Evolutionary conservation across 2,888 invertebrate genomes (phyloP).

Genomic region (Cerastis leucographa): DNA sequence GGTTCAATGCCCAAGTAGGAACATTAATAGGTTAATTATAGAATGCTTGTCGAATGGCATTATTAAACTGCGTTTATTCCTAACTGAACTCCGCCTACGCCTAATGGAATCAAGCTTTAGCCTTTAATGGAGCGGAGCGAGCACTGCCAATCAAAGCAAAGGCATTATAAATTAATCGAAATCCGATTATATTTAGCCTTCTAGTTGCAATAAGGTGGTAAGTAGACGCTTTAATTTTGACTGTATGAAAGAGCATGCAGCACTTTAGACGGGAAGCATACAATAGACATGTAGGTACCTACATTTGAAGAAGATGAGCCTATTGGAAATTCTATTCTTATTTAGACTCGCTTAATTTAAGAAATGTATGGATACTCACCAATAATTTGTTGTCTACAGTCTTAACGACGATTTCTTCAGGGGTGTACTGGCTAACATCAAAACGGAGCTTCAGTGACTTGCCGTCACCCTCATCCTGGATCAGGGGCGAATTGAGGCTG

Average conservation of each 20-base stretch:
- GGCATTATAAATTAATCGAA: constrained; percentile 48
- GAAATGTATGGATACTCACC: constrained; percentile 90
- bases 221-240: constrained; percentile 19
- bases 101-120: constrained; percentile 39
- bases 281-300: neutral
- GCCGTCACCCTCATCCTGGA: constrained; percentile 98
- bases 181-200: constrained; percentile 36
- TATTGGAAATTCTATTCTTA: neutral
- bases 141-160: constrained; percentile 43
- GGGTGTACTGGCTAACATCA: constrained; percentile 99
- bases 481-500: constrained; percentile 97
- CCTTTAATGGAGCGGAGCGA: constrained; percentile 53
- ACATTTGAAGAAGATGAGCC: neutral
- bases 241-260: constrained; percentile 12
- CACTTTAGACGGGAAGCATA: neutral
- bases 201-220: neutral
- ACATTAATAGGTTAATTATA: constrained; percentile 1
- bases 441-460: constrained; percentile 98
- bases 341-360: neutral
- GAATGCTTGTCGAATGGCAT: constrained; percentile 22
- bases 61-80: constrained; percentile 15
- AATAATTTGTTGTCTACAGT: constrained; percentile 99
- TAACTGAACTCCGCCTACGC: constrained; percentile 19
- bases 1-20: constrained; percentile 4
- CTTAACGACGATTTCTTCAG: constrained; percentile 99